These are phyloP conservation scores for Planiliza haematocheilus DNA, from an alignment of 2,113 vertebrate species.

Conservation along the genomic window DNA sequence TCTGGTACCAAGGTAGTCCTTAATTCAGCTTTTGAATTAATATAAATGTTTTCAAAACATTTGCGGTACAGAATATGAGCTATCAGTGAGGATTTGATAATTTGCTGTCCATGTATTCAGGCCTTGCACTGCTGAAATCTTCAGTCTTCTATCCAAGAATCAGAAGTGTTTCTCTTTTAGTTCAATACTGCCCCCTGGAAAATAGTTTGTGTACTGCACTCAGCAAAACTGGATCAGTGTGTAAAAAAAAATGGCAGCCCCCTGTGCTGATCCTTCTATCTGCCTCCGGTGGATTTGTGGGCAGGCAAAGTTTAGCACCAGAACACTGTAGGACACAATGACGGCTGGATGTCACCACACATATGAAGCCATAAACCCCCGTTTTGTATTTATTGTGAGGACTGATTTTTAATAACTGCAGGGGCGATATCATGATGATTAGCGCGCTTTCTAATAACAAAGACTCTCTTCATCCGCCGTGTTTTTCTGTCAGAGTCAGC, in stretches of 20 bases:
- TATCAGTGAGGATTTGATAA: conserved; percentile 39
- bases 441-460: conserved; percentile 45
- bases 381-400: neutral
- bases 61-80: conserved; percentile 3
- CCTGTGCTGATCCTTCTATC: conserved; percentile 36
- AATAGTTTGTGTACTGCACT: conserved; percentile 57
- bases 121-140: conserved; percentile 24
- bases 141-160: too few species aligned
- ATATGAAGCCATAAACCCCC: conserved; percentile 3
- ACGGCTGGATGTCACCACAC: conserved; percentile 1
- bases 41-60: conserved; percentile 25
- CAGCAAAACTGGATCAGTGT: conserved; percentile 6
- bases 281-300: conserved; percentile 13
- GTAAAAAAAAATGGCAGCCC: conserved; percentile 59
- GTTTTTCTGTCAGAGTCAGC: conserved; percentile 50
- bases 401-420: conserved; percentile 19
- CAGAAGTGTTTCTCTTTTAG: conserved; percentile 53
- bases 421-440: conserved; percentile 24
- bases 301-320: neutral
- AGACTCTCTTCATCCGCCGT: conserved; percentile 39
- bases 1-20: neutral
- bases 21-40: conserved; percentile 26
- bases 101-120: conserved; percentile 47
- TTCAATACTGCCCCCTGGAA: conserved; percentile 82
- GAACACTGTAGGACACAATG: neutral